Evolutionary conservation across 2,797 vertebrate species (phyloP).

Genomic region (Carduelis carduelis): DNA sequence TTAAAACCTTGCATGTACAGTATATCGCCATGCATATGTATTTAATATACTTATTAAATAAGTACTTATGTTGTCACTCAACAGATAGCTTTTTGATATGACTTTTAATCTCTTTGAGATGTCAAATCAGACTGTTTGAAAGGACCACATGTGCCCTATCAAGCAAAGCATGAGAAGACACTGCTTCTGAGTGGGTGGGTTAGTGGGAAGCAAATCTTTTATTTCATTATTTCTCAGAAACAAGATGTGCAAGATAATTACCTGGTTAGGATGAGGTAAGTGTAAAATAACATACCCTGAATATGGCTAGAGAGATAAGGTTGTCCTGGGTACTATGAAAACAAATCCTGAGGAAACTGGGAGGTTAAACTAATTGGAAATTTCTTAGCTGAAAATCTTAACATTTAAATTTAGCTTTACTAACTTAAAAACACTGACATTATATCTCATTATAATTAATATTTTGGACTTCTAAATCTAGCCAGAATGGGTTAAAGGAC

Average conservation of each 20-base stretch:
- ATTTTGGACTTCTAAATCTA: not conserved
- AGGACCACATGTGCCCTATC: slow-evolving; percentile 42
- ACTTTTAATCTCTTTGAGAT: not conserved
- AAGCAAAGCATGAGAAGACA: slow-evolving; percentile 44
- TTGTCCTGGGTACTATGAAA: not conserved
- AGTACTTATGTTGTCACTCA: slow-evolving; percentile 59
- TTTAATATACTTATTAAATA: slow-evolving; percentile 40
- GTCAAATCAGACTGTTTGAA: slow-evolving; percentile 21
- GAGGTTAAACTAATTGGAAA: not conserved
- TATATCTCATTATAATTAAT: not conserved
- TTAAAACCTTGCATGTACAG: slow-evolving; percentile 61
- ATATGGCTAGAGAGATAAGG: not conserved
- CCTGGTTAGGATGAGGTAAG: slow-evolving; percentile 30
- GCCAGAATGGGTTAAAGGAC: not conserved
- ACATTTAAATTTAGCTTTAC: not conserved
- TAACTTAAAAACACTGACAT: not conserved
- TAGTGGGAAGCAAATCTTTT: slow-evolving; percentile 40
- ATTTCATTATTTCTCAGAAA: slow-evolving; percentile 48
- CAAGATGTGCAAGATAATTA: slow-evolving; percentile 36
- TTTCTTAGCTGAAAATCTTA: not conserved
- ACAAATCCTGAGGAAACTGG: not conserved
- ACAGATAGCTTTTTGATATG: slow-evolving; percentile 33
- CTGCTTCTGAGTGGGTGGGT: slow-evolving; percentile 52
- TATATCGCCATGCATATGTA: slow-evolving; percentile 46
- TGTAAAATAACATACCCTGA: not conserved